Evolutionary conservation across 2,113 vertebrate species (phyloP).

Genomic region (Mastomys coucha): DNA sequence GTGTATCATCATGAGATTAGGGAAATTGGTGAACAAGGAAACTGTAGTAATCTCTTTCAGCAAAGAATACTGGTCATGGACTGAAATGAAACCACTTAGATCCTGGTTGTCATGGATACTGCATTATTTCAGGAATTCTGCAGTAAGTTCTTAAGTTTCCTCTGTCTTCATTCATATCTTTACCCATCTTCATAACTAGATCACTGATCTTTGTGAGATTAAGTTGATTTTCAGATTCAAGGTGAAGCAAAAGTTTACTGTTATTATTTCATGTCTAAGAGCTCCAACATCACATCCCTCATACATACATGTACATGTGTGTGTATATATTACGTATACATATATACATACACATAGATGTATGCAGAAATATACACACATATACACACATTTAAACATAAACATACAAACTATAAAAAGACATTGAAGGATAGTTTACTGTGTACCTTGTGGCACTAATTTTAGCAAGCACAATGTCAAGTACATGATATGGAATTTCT

Average conservation of each 20-base stretch:
- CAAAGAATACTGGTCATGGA: neutral
- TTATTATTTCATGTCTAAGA: neutral
- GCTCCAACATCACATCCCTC: neutral
- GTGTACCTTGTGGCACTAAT: too few species aligned
- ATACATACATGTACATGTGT: neutral
- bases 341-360: fast-evolving
- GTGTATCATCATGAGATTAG: neutral
- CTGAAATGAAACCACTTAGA: neutral
- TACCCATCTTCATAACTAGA: too few species aligned
- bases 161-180: neutral
- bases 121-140: neutral
- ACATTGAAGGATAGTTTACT: neutral
- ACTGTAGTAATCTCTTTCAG: neutral
- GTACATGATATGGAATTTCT: too few species aligned
- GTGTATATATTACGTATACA: too few species aligned
- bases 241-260: neutral
- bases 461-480: too few species aligned
- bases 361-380: too few species aligned
- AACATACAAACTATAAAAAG: neutral
- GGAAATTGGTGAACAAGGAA: neutral
- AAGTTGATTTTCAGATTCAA: neutral
- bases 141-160: neutral
- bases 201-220: too few species aligned
- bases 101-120: neutral
- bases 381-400: too few species aligned